These are phyloP conservation scores for Metopia argyrocephala DNA, from an alignment of 2,888 invertebrate genomes.

Conservation along the genomic window DNA sequence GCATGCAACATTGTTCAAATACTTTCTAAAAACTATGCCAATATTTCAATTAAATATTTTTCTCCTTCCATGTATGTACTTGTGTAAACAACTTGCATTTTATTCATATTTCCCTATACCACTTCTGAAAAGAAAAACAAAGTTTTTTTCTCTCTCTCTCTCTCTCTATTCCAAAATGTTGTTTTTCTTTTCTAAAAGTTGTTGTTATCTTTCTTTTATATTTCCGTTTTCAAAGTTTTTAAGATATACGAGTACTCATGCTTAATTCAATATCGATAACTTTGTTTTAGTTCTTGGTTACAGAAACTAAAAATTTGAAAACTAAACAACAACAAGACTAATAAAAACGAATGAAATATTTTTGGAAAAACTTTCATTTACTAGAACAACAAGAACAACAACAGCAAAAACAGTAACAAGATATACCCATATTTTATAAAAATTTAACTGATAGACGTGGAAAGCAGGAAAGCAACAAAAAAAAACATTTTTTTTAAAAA, in stretches of 20 bases:
- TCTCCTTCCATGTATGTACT: conserved; percentile 15
- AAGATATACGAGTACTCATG: conserved; percentile 28
- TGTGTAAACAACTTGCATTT: conserved; percentile 40
- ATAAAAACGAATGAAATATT: too few species aligned
- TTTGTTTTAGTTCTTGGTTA: conserved; percentile 43
- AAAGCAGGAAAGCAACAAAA: not conserved
- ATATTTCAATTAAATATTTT: conserved; percentile 53
- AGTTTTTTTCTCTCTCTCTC: conserved; percentile 10
- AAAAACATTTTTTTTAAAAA: not conserved
- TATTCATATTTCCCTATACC: conserved; percentile 3
- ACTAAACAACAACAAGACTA: conserved; percentile 36
- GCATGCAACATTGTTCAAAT: conserved; percentile 1
- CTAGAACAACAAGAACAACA: not conserved
- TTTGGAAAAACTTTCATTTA: too few species aligned
- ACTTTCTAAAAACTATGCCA: conserved; percentile 26
- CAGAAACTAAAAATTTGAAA: conserved; percentile 27
- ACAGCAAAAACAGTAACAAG: not conserved
- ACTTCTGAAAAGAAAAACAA: not conserved
- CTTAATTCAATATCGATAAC: conserved; percentile 54
- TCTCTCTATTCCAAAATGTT: conserved; percentile 6
- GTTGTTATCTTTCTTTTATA: not conserved
- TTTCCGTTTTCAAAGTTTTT: not conserved
- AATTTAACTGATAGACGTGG: not conserved
- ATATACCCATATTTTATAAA: not conserved
- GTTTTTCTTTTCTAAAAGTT: conserved; percentile 25